Evolutionary conservation across 2,888 invertebrate species (phyloP), one percentile per base, ranked within the genome.

Genomic region (Timema cristinae): DNA sequence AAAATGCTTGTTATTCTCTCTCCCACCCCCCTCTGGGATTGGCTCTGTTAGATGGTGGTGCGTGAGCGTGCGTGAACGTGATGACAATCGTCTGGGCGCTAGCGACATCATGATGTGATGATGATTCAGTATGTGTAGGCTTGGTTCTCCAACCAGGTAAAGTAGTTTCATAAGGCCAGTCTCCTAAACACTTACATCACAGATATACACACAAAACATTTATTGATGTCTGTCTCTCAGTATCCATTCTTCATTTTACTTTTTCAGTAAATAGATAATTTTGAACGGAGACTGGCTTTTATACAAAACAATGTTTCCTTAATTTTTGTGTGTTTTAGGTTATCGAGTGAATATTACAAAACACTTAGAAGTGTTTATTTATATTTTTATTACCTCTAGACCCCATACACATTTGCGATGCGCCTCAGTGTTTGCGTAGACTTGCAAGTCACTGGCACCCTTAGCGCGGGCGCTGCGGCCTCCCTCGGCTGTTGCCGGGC

Each of bases 101-200:
- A 54, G 54, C 54, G 13, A 52, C 68, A 52, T 54, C 51, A 51
- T 71, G 71, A 69, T 71, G 51, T 32, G 32, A 63, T 63, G 63
- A 63, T 32, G 47, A 63, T 13, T 63, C 63, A 63, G 63, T 63
- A 47, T 66, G 68, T 74, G 72, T 74, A 74, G 72, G 72, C 68
- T 71, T 71, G 71, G 69, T 70, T 69, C 63, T 70, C 68, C 70
- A 13, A 67, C 52, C 73, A 83, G 83, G 83, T 83, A 83, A 83
- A 80, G 83, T 83, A 83, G 80, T 79, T 80, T 81, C 81, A 81
- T 32, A 79, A 79, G 82, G 81, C 82, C 82, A 82, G 81, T 82
- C 82, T 82, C 82, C 71, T 70, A 66, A 15, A 48, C 56, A 56
- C 32, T 32, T 32, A 32, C 56, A 11, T 56, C 56, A 67, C 6